Evolutionary conservation across 2,797 vertebrate genomes (phyloP).

Genomic region (Coendou prehensilis): DNA sequence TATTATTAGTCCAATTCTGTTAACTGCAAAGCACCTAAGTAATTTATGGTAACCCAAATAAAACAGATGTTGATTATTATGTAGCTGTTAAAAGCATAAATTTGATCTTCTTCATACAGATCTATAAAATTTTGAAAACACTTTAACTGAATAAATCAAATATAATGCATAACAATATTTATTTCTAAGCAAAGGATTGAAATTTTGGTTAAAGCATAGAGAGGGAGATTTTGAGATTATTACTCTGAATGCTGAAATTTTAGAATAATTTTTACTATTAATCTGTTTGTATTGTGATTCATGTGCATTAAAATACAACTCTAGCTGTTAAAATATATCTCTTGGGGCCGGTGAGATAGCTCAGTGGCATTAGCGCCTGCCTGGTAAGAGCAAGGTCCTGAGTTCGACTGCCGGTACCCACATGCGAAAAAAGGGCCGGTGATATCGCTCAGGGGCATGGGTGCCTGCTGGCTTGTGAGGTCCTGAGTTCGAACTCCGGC

Average conservation of each 20-base stretch:
- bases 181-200: neutral
- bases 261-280: neutral
- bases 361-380: too few relatives aligned
- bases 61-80: neutral
- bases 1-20: neutral
- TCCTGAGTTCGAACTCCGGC: too few relatives aligned
- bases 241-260: neutral
- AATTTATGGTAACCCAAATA: neutral
- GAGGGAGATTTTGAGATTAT: neutral
- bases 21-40: neutral
- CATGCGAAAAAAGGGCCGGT: too few relatives aligned
- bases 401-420: too few relatives aligned
- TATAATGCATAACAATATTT: neutral
- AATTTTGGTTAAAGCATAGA: neutral
- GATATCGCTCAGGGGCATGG: too few relatives aligned
- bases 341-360: too few relatives aligned
- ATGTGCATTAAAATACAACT: constrained; percentile 1
- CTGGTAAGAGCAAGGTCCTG: too few relatives aligned
- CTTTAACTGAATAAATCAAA: neutral
- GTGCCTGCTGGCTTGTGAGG: too few relatives aligned
- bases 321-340: neutral
- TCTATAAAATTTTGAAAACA: neutral
- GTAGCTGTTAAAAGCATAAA: neutral
- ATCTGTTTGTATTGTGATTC: neutral
- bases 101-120: neutral